A percentile compares a stretch with the other conserved stretches of the same genome.
phyloP scores from a whole-genome alignment of 2,113 vertebrate species.

The Clarias gariepinus region DNA sequence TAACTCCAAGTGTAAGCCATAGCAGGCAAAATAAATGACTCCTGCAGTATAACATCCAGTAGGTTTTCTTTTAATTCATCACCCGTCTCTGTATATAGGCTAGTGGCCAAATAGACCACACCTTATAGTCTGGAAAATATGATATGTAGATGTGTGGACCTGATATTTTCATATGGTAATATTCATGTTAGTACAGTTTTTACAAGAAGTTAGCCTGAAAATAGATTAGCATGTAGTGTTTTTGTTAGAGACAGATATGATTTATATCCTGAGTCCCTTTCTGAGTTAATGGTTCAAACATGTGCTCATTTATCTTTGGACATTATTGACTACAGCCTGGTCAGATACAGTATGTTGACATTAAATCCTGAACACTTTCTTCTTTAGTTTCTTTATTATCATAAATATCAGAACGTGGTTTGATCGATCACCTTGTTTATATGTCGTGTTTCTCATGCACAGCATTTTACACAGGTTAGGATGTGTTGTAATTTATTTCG shows the following conservation, averaged over 20 bases:
- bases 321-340: not conserved
- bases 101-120: not conserved
- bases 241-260: not conserved
- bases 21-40: not conserved
- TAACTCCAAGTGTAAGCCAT: not conserved
- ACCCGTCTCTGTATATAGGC: not conserved
- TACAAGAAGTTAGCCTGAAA: not conserved
- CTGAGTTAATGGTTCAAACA: not conserved
- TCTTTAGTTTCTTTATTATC: not conserved
- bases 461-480: not conserved
- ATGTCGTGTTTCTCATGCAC: not conserved
- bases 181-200: not conserved
- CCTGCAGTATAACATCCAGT: not conserved
- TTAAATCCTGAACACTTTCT: not conserved
- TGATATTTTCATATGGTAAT: not conserved
- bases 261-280: not conserved
- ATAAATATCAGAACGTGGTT: not conserved
- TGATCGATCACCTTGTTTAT: conserved; percentile 5
- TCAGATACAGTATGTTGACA: not conserved
- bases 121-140: not conserved
- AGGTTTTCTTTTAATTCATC: not conserved
- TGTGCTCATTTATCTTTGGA: not conserved
- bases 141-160: conserved; percentile 2
- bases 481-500: not conserved
- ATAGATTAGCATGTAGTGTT: not conserved